Conservation (phyloP, 2,797 vertebrate genomes). For the Esox lucius region DNA sequence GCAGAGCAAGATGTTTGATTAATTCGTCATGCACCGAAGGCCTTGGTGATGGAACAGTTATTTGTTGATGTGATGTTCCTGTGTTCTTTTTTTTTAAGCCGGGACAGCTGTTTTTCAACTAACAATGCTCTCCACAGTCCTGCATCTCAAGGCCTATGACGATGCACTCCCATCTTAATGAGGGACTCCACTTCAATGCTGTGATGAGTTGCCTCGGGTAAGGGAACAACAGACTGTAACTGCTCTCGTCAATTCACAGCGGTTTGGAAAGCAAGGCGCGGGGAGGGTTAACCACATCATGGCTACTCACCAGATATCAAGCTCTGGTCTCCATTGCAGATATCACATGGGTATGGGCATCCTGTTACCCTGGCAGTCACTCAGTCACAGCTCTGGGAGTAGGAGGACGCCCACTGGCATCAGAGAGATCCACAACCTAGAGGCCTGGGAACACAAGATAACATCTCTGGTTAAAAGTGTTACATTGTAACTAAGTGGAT, state of each 20-base stretch:
- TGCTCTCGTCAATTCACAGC: constrained; percentile 29
- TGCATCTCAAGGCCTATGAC: constrained; percentile 22
- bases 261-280: constrained; percentile 32
- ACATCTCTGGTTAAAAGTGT: neutral
- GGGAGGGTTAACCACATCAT: neutral
- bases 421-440: constrained; percentile 57
- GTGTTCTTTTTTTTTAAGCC: constrained; percentile 17
- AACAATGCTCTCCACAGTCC: constrained; percentile 36
- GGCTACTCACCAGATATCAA: constrained; percentile 75
- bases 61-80: neutral
- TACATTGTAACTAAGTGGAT: neutral
- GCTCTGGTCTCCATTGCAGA: constrained; percentile 68
- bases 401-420: constrained; percentile 26
- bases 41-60: neutral
- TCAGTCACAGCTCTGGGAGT: constrained; percentile 34
- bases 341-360: constrained; percentile 67
- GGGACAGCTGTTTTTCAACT: constrained; percentile 24
- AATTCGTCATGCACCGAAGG: neutral
- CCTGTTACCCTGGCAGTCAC: constrained; percentile 37
- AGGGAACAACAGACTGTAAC: constrained; percentile 23
- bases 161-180: constrained; percentile 45
- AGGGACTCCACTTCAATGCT: constrained; percentile 25
- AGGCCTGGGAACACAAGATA: constrained; percentile 32
- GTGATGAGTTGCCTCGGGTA: constrained; percentile 27
- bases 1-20: constrained; percentile 13